Base-by-base conservation (phyloP, 2,888 invertebrate species). In the Neoitamus cyanurus region DNA sequence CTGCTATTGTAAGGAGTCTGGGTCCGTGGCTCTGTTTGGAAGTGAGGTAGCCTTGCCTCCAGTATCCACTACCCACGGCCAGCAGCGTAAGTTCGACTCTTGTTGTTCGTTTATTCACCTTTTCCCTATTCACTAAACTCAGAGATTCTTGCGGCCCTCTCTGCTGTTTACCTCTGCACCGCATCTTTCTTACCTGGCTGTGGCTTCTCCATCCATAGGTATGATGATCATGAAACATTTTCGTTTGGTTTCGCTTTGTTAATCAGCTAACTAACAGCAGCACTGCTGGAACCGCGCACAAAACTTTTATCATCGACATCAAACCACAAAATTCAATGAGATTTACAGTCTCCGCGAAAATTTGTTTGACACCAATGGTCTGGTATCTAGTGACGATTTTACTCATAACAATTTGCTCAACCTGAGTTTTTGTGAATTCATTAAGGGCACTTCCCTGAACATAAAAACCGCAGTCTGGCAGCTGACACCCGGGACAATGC, bases 61-160 rank as follows among this genome's bases (percentile, higher is more conserved):
- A 82, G 80, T 69, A 34, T 36, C 36, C 36, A 46, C 58, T 3
- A 2, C 20, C 58, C 20, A 58, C 58, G 70, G 48, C n/a, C 31
- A 6, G 36, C 28, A 69, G 69, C 37, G 28, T 28, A 69, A n/a
- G 69, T 25, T 72, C 30, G 15, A 13, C 31, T 83, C 72, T 83
- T 72, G 83, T 83, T 83, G 72, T 34, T 83, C 83, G 83, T 83
- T 83, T 83, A 83, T 83, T 83, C 72, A 83, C 83, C 83, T 83
- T 83, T 58, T 83, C 37, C 42, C 11, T n/a, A 46, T 69, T 34
- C 83, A 58, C 31, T 77, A 25, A 46, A 15, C 46, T 15, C 58
- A 13, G 48, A 84, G 75, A 84, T 25, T 75, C 48, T 84, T n/a
- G n/a, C n/a, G 46, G 30, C 31, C 46, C 36, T 83, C 31, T 48